Percentiles rank a stretch among this genome's conserved stretches.
Conservation (phyloP, 2,797 vertebrate species). For the Silurus lanzhouensis region DNA sequence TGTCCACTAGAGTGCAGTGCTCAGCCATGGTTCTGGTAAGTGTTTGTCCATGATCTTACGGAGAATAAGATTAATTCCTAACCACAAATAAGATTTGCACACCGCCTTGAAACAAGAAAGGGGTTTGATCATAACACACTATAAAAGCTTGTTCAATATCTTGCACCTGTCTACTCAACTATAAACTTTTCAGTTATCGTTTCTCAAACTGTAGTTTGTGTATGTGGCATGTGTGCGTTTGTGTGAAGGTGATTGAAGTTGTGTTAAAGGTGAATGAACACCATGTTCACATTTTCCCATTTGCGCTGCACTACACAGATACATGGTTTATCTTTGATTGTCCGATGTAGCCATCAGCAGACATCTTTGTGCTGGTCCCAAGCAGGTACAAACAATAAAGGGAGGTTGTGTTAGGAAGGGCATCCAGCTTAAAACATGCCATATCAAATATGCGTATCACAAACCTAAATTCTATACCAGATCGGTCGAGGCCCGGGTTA, state of each 20-base stretch:
- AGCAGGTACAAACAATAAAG: too few species aligned
- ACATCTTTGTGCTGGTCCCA: too few species aligned
- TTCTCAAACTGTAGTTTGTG: background rate
- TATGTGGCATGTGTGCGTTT: background rate
- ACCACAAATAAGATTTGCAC: background rate
- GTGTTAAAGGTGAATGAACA: background rate
- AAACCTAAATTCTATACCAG: too few species aligned
- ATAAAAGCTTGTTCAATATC: background rate
- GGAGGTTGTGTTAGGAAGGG: too few species aligned
- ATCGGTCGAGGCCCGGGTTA: too few species aligned
- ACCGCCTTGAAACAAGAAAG: background rate
- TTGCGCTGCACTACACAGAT: background rate
- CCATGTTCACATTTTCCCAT: background rate
- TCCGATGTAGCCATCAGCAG: background rate
- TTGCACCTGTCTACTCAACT: background rate
- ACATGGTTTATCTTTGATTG: background rate
- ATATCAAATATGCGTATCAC: too few species aligned
- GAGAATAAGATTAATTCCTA: background rate
- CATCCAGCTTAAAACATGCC: too few species aligned
- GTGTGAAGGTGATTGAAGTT: background rate
- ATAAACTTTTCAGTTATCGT: background rate
- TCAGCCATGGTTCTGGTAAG: slow-evolving; percentile 16
- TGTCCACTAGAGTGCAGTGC: slow-evolving; percentile 62
- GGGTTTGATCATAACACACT: background rate
- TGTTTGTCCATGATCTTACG: background rate